These are phyloP conservation scores for Mesocentrotus franciscanus DNA, from an alignment of 53 echinoderm and acorn worm genomes.

Conservation along the genomic window DNA sequence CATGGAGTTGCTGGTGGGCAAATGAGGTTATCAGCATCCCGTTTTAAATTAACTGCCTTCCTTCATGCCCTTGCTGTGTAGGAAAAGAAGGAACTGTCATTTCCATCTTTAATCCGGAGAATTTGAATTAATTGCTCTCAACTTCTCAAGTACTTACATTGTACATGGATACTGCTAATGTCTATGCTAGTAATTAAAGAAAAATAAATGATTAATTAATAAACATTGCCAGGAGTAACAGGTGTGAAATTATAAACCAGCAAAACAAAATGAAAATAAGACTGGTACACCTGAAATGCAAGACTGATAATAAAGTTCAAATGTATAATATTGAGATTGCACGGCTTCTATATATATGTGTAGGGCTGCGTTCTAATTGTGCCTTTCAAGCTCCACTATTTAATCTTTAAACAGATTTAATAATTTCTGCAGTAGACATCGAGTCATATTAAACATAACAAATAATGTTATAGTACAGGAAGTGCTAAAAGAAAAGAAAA, in stretches of 20 bases:
- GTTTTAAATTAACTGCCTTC: slow-evolving; percentile 13
- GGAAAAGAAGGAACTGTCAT: slow-evolving; percentile 6
- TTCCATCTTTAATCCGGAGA: neutral
- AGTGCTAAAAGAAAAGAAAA: neutral
- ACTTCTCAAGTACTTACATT: neutral
- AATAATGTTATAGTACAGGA: neutral
- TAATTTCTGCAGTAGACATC: neutral
- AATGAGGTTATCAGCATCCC: slow-evolving; percentile 34
- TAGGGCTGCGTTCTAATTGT: too few relatives aligned
- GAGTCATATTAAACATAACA: neutral
- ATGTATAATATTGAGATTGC: neutral
- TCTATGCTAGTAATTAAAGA: neutral
- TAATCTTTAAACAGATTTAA: neutral
- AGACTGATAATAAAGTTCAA: neutral
- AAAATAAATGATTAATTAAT: neutral
- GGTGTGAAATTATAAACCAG: neutral
- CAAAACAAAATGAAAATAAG: neutral
- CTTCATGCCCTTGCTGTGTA: neutral
- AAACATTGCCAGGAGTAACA: neutral
- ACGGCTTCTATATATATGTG: neutral
- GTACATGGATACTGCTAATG: neutral
- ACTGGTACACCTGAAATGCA: neutral
- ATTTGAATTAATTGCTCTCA: neutral
- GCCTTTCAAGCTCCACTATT: too few relatives aligned
- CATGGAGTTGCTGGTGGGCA: slow-evolving; percentile 41